Conservation (phyloP, 2,113 vertebrate species). For the Chauna torquata region DNA sequence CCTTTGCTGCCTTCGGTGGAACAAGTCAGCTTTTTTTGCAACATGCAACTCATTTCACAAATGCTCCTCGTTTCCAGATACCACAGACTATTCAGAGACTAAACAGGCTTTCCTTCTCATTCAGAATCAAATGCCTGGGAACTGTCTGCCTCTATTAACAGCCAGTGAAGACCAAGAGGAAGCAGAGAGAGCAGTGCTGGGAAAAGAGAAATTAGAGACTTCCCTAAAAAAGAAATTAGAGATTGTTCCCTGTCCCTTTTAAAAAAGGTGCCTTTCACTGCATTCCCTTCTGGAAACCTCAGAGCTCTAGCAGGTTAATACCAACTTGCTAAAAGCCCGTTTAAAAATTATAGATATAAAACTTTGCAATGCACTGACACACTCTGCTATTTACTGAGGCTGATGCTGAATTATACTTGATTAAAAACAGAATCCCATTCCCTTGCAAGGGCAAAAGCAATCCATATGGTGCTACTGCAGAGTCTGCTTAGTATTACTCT, state of each 20-base stretch:
- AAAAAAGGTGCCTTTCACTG: background rate
- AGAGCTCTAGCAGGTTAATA: background rate
- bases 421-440: conserved; percentile 38
- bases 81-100: background rate
- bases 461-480: conserved; percentile 28
- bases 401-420: conserved; percentile 7
- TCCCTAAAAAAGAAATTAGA: background rate
- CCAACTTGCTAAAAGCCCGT: background rate
- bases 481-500: conserved; percentile 48
- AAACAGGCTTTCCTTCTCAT: background rate
- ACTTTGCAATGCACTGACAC: background rate
- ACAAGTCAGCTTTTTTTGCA: background rate
- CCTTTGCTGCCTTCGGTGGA: background rate
- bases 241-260: background rate
- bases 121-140: background rate
- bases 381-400: conserved; percentile 10
- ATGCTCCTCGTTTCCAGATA: background rate
- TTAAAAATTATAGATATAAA: background rate
- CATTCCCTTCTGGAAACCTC: background rate
- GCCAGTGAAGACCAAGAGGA: background rate
- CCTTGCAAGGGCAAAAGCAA: conserved; percentile 46
- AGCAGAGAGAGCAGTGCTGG: background rate
- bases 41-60: background rate
- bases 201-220: background rate
- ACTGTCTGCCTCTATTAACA: background rate